These are phyloP conservation scores for Parnassius glacialis DNA, from an alignment of 2,888 invertebrate species.

Conservation along the genomic window DNA sequence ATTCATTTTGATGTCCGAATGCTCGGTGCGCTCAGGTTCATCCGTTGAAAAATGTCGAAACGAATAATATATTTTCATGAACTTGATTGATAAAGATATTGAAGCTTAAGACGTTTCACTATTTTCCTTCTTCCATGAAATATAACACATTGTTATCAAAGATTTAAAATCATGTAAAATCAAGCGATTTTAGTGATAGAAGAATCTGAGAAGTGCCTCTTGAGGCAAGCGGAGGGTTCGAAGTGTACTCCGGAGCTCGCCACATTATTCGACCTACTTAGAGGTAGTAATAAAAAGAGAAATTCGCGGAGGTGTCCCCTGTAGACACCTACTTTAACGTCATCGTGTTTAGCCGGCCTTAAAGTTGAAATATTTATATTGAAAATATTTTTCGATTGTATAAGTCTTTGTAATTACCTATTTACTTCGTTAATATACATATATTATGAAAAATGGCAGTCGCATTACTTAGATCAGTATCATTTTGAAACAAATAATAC, in stretches of 20 bases:
- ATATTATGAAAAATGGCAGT: no score
- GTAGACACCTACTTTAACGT: conserved; percentile 36
- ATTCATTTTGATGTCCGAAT: conserved; percentile 37
- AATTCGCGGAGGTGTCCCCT: conserved; percentile 57
- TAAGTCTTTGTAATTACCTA: neutral
- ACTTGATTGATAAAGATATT: conserved; percentile 27
- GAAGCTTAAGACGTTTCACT: conserved; percentile 16
- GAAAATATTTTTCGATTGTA: conserved; percentile 2
- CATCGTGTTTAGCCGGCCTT: conserved; percentile 6
- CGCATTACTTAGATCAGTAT: neutral
- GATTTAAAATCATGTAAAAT: conserved; percentile 80
- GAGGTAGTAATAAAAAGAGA: conserved; percentile 52
- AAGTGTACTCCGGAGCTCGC: conserved; percentile 66
- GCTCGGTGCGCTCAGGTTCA: conserved; percentile 21
- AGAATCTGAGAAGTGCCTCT: conserved; percentile 63
- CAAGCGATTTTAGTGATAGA: conserved; percentile 66
- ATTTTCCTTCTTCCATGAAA: conserved; percentile 15
- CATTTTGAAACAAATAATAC: conserved; percentile 5
- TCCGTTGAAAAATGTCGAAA: conserved; percentile 29
- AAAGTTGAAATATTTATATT: conserved; percentile 9
- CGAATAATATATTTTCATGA: conserved; percentile 28
- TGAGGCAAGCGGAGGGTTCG: conserved; percentile 50
- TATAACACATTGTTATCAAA: conserved; percentile 56
- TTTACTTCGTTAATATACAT: no score
- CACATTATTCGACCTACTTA: conserved; percentile 80